phyloP scores from a whole-genome alignment of 1,140 invertebrate genomes.

The Phymorhynchus buccinoides region DNA sequence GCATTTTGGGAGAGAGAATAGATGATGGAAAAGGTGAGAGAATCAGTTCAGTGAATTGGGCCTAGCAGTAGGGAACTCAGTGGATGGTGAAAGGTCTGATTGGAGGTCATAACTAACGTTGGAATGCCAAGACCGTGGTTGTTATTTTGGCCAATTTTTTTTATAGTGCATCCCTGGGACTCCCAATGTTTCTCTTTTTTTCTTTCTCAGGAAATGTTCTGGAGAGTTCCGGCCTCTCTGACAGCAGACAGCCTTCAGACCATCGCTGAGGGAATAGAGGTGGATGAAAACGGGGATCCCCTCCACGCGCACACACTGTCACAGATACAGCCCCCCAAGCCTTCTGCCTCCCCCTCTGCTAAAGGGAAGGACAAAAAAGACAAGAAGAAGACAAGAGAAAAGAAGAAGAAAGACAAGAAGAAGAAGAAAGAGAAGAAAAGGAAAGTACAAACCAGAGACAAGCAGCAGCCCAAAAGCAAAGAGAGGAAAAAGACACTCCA shows the following conservation, averaged over 20 bases:
- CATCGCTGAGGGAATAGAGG: conserved; percentile 53
- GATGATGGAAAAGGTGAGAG: too few species aligned
- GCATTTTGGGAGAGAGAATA: too few species aligned
- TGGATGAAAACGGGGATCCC: conserved; percentile 57
- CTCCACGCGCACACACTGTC: conserved; percentile 45
- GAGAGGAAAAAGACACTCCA: conserved; percentile 43
- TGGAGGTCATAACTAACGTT: too few species aligned
- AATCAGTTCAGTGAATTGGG: too few species aligned
- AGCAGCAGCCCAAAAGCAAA: conserved; percentile 29
- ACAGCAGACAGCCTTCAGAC: conserved; percentile 48
- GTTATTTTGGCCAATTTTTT: background rate
- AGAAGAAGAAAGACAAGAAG: conserved; percentile 14
- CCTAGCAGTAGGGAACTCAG: too few species aligned
- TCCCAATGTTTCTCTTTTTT: background rate
- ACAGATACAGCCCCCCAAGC: conserved; percentile 6
- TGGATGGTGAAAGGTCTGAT: too few species aligned
- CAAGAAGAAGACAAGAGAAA: conserved; percentile 28
- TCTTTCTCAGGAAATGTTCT: conserved; percentile 65
- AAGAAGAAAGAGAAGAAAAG: conserved; percentile 30
- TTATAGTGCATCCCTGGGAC: background rate
- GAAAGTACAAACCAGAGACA: background rate
- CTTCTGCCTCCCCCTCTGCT: background rate
- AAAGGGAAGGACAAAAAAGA: conserved; percentile 27
- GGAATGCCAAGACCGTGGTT: too few species aligned
- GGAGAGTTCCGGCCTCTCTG: conserved; percentile 66